These are phyloP conservation scores for Hylyphantes graminicola DNA, from an alignment of 1,140 invertebrate species.

Conservation along the genomic window DNA sequence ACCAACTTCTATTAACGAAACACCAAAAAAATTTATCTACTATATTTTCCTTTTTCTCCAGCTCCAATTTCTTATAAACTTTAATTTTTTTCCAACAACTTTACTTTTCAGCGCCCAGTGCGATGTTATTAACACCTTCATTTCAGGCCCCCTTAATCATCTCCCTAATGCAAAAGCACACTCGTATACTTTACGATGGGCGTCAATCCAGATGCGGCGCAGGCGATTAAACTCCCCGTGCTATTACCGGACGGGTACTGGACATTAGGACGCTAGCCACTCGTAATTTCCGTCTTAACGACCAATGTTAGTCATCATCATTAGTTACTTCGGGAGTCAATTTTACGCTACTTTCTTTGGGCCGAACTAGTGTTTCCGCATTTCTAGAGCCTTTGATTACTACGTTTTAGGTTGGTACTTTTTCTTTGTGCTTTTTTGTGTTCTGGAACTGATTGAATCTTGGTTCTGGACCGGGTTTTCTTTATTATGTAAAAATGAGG, in stretches of 20 bases:
- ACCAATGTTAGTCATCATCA: slow-evolving; percentile 31
- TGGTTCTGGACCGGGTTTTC: not conserved
- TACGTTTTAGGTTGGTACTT: not conserved
- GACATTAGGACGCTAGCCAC: slow-evolving; percentile 41
- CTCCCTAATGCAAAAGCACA: too few species aligned
- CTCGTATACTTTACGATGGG: too few species aligned
- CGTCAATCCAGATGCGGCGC: too few species aligned
- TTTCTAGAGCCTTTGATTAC: not conserved
- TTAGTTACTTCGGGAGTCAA: slow-evolving; percentile 36
- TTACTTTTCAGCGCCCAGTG: too few species aligned
- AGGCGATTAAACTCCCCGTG: not conserved
- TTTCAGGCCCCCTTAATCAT: too few species aligned
- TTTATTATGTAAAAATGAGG: not conserved
- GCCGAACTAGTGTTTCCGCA: slow-evolving; percentile 12
- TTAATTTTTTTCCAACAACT: too few species aligned
- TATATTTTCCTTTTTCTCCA: too few species aligned
- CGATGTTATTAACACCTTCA: too few species aligned
- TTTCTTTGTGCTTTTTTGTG: not conserved
- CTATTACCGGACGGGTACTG: slow-evolving; percentile 13
- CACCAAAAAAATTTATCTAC: too few species aligned
- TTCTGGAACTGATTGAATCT: not conserved
- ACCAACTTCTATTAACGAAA: too few species aligned
- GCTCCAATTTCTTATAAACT: too few species aligned
- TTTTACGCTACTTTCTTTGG: slow-evolving; percentile 38
- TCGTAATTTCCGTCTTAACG: slow-evolving; percentile 25